Percentiles rank a stretch among this genome's conserved stretches.
phyloP scores from a whole-genome alignment of 1,140 invertebrate genomes.

The Cydia pomonella region DNA sequence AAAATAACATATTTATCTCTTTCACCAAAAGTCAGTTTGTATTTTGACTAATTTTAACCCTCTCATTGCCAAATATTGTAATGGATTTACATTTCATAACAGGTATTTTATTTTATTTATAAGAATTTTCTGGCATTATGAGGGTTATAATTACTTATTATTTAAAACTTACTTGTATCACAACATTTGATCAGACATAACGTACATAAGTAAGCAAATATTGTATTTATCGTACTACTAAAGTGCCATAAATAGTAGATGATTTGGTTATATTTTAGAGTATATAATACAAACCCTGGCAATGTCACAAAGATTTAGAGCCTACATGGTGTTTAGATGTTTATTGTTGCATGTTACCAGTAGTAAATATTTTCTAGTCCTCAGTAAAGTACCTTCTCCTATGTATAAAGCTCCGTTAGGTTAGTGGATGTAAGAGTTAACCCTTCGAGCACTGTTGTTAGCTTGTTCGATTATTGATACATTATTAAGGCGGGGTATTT shows the following conservation, averaged over 20 bases:
- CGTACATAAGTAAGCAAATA: background rate
- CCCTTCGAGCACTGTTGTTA: background rate
- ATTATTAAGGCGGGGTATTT: background rate
- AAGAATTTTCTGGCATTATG: background rate
- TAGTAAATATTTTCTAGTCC: slow-evolving; percentile 33
- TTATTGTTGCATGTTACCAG: slow-evolving; percentile 28
- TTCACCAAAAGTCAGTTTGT: background rate
- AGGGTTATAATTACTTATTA: background rate
- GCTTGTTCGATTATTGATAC: background rate
- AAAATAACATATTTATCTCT: background rate
- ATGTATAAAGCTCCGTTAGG: slow-evolving; percentile 25
- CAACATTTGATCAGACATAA: background rate
- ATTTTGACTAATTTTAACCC: background rate
- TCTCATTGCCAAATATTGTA: background rate
- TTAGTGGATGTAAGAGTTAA: background rate
- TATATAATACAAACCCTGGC: slow-evolving; percentile 5
- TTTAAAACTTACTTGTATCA: background rate
- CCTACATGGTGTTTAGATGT: slow-evolving; percentile 22
- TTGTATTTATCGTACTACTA: background rate
- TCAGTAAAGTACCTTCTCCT: slow-evolving; percentile 8
- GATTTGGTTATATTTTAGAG: slow-evolving; percentile 21
- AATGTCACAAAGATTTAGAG: slow-evolving; percentile 30
- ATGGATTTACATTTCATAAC: background rate
- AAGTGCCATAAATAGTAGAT: slow-evolving; percentile 20
- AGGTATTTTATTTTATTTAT: background rate